Percentiles rank a stretch among this genome's conserved stretches.
Conservation (phyloP, 2,113 vertebrate species). For the Stegostoma tigrinum region DNA sequence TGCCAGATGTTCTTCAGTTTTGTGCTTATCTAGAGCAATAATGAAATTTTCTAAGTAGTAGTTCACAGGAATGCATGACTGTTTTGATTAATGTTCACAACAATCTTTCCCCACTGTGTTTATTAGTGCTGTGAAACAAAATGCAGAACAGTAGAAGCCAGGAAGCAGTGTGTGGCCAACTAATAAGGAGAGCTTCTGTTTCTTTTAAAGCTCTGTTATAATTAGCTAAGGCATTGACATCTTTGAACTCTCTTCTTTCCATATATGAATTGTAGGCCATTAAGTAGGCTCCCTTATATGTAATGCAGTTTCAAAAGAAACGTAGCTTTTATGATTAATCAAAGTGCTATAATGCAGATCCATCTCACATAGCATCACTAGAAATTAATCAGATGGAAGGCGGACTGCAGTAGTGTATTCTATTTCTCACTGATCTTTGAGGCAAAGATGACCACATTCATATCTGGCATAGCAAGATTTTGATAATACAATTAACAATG, state of each 20-base stretch:
- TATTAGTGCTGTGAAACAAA: neutral
- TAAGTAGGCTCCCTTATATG: neutral
- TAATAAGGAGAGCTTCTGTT: neutral
- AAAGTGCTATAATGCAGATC: neutral
- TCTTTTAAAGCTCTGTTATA: neutral
- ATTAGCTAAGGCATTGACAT: neutral
- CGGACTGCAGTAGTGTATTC: neutral
- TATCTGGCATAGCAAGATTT: too few relatives aligned
- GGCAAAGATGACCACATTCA: neutral
- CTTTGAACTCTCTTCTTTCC: neutral
- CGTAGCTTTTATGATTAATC: neutral
- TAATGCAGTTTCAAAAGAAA: neutral
- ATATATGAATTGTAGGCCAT: neutral
- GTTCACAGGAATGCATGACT: neutral
- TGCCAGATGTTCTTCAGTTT: neutral
- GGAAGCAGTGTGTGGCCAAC: neutral
- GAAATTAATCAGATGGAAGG: neutral
- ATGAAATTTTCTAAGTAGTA: neutral
- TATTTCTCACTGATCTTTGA: neutral
- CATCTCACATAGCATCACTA: neutral
- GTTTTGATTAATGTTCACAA: neutral
- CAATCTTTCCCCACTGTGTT: neutral
- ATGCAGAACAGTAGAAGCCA: neutral
- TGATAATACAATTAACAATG: too few relatives aligned
- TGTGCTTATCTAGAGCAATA: neutral